These are phyloP conservation scores for Rhagophthalmus giganteus DNA, from an alignment of 2,888 invertebrate genomes.

Conservation along the genomic window DNA sequence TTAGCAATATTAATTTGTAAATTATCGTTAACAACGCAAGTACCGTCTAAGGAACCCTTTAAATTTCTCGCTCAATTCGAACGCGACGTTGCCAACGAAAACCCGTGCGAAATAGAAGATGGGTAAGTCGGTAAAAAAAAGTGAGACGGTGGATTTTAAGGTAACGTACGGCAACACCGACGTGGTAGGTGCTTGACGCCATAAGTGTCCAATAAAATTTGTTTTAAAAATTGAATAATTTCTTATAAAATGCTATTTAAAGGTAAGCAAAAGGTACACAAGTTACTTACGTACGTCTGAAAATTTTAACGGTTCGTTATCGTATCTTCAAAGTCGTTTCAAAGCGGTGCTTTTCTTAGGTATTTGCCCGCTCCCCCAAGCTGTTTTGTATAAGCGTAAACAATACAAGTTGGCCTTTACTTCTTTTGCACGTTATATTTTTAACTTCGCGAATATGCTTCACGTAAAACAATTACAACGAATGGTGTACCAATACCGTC, in stretches of 20 bases:
- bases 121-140: background rate
- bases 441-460: no score
- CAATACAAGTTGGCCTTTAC: conserved; percentile 35
- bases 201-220: conserved; percentile 45
- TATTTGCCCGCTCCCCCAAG: conserved; percentile 47
- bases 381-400: conserved; percentile 43
- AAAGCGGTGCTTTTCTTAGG: no score
- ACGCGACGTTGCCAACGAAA: conserved; percentile 24
- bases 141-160: conserved; percentile 12
- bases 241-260: conserved; percentile 40
- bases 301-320: no score
- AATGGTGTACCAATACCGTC: no score
- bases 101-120: conserved; percentile 19
- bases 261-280: conserved; percentile 38
- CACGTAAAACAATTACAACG: no score
- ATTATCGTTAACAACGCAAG: no score
- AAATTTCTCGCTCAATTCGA: conserved; percentile 5
- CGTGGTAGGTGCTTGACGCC: conserved; percentile 41
- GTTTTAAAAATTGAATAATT: conserved; percentile 37
- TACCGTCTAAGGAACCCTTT: conserved; percentile 3
- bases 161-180: conserved; percentile 32
- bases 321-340: no score
- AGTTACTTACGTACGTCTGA: no score
- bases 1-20: no score
- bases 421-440: conserved; percentile 13